A percentile compares a stretch with the other conserved stretches of the same genome.
Conservation (phyloP, 2,113 vertebrate species). For the Piaya cayana region DNA sequence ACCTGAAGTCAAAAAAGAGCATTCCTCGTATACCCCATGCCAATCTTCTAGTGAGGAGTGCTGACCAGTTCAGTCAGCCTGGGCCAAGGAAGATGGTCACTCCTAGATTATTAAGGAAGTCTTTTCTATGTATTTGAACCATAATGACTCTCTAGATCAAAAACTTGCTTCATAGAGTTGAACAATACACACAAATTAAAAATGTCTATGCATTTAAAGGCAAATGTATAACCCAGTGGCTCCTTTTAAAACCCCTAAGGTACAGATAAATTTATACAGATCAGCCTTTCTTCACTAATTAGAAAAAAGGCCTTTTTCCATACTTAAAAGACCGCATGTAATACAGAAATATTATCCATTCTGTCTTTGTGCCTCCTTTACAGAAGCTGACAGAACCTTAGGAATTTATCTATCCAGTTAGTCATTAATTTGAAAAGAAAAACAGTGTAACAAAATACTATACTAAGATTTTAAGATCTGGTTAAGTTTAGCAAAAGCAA, state of each 20-base stretch:
- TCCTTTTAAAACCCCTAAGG: neutral
- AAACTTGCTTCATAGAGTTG: neutral
- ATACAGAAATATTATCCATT: neutral
- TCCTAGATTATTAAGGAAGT: neutral
- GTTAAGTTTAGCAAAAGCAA: neutral
- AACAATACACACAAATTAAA: neutral
- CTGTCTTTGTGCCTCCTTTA: neutral
- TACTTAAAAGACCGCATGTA: conserved; percentile 39
- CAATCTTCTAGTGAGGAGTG: neutral
- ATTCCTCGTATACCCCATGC: fast-evolving
- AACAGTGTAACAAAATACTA: neutral
- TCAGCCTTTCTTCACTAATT: conserved; percentile 52
- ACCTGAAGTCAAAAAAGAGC: neutral
- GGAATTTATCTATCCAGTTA: neutral
- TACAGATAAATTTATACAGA: conserved; percentile 30
- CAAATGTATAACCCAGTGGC: neutral
- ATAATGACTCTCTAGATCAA: neutral
- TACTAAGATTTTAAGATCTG: neutral
- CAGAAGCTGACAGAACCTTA: conserved; percentile 40
- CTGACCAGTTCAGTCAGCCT: neutral
- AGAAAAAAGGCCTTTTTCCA: conserved; percentile 36
- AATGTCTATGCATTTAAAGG: neutral
- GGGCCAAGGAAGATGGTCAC: neutral
- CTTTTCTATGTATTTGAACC: neutral
- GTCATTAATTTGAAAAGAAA: neutral